phyloP scores from a whole-genome alignment of 2,113 vertebrate species.

The Perca schrenkii region DNA sequence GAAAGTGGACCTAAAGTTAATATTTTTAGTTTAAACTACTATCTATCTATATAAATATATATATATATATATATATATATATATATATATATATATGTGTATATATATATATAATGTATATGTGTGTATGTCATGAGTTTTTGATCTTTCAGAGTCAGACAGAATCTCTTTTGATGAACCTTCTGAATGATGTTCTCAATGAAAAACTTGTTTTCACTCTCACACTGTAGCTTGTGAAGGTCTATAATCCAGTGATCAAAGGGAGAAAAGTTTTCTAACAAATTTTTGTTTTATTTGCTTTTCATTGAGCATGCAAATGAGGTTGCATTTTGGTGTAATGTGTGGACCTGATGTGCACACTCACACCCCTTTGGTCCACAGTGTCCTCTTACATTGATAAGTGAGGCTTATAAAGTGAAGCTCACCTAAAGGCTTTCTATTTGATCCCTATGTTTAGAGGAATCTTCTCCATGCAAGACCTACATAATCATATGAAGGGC shows the following conservation, averaged over 20 bases:
- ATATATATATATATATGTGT: no score
- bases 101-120: no score
- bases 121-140: slow-evolving; percentile 1
- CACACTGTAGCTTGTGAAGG: not conserved
- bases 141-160: slow-evolving; percentile 1
- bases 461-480: slow-evolving; percentile 31
- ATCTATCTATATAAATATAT: no score
- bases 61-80: no score
- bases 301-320: slow-evolving; percentile 49
- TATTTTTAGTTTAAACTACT: no score
- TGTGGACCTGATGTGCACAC: not conserved
- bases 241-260: slow-evolving; percentile 23
- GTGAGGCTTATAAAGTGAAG: slow-evolving; percentile 44
- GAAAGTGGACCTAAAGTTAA: no score
- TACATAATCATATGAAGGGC: slow-evolving; percentile 31
- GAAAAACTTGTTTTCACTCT: slow-evolving; percentile 13
- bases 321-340: slow-evolving; percentile 14
- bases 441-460: slow-evolving; percentile 68
- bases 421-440: slow-evolving; percentile 46
- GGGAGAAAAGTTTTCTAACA: slow-evolving; percentile 5
- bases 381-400: slow-evolving; percentile 48
- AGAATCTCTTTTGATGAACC: slow-evolving; percentile 12
- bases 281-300: slow-evolving; percentile 33
- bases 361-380: slow-evolving; percentile 31
- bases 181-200: slow-evolving; percentile 21